Conservation (phyloP, 1,140 invertebrate genomes). For the Lucilia cuprina region DNA sequence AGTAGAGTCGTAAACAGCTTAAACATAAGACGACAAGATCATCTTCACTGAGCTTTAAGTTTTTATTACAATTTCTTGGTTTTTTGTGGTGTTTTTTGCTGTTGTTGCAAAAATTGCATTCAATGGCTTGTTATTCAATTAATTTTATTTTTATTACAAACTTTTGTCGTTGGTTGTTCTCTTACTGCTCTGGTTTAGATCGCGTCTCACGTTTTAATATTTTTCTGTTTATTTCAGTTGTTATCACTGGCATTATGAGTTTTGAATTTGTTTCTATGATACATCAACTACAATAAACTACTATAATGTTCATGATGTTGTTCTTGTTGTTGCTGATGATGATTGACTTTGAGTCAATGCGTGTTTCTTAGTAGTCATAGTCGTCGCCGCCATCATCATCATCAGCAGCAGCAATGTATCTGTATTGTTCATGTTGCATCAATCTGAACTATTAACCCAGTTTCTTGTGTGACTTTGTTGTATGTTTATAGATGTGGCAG, state of each 20-base stretch:
- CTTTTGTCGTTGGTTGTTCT: background rate
- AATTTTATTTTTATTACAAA: background rate
- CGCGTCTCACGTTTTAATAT: background rate
- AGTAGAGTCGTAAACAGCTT: background rate
- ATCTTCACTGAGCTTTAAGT: conserved; percentile 5
- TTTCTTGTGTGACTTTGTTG: background rate
- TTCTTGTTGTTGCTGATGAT: background rate
- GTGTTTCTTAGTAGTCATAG: background rate
- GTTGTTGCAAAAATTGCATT: conserved; percentile 7
- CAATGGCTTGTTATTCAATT: conserved; percentile 32
- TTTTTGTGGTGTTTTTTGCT: background rate
- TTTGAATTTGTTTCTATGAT: background rate
- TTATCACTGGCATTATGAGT: background rate
- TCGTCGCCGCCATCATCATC: background rate
- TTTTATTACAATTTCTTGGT: background rate
- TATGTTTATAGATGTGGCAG: background rate
- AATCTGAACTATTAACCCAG: conserved; percentile 32
- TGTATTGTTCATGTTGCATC: conserved; percentile 11
- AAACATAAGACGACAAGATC: background rate
- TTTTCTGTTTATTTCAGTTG: background rate
- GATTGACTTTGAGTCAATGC: conserved; percentile 24
- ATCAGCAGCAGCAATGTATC: background rate
- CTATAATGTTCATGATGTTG: background rate
- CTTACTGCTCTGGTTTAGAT: background rate
- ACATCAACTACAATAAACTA: background rate